phyloP scores from a whole-genome alignment of 2,888 invertebrate species.

The Acronicta psi region DNA sequence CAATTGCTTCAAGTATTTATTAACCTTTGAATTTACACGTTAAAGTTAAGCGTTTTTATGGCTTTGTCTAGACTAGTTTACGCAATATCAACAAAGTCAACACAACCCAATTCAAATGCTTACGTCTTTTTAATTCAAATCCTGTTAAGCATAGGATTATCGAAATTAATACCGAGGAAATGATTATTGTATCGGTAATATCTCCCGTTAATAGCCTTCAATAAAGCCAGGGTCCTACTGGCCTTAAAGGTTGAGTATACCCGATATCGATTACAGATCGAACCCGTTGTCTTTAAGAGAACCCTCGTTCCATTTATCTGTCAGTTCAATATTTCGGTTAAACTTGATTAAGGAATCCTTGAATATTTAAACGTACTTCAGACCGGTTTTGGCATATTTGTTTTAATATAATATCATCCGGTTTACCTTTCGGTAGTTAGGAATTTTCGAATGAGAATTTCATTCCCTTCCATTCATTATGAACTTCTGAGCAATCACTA shows the following conservation, averaged over 20 bases:
- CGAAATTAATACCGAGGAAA: slow-evolving; percentile 48
- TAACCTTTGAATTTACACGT: slow-evolving; percentile 13
- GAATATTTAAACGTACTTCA: slow-evolving; percentile 46
- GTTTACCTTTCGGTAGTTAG: slow-evolving; percentile 5
- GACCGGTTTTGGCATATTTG: slow-evolving; percentile 36
- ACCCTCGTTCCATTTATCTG: slow-evolving; percentile 72
- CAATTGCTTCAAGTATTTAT: slow-evolving; percentile 5
- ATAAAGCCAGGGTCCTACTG: slow-evolving; percentile 62
- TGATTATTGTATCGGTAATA: slow-evolving; percentile 59
- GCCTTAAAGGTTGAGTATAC: slow-evolving; percentile 64
- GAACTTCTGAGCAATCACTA: too few relatives aligned
- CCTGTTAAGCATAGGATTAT: slow-evolving; percentile 40
- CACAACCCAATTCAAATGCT: slow-evolving; percentile 11
- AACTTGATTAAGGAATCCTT: slow-evolving; percentile 61
- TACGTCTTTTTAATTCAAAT: slow-evolving; percentile 34
- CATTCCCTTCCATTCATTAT: too few relatives aligned
- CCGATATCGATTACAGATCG: slow-evolving; percentile 69
- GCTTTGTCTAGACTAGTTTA: slow-evolving; percentile 33
- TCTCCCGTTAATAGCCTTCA: slow-evolving; percentile 58
- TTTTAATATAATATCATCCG: slow-evolving; percentile 29
- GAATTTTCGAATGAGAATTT: slow-evolving; percentile 6
- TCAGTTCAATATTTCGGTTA: slow-evolving; percentile 68
- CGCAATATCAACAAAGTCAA: slow-evolving; percentile 15
- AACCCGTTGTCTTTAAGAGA: slow-evolving; percentile 64
- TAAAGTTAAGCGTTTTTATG: slow-evolving; percentile 2